Conservation (phyloP, 2,113 vertebrate genomes). For the Nibea albiflora region DNA sequence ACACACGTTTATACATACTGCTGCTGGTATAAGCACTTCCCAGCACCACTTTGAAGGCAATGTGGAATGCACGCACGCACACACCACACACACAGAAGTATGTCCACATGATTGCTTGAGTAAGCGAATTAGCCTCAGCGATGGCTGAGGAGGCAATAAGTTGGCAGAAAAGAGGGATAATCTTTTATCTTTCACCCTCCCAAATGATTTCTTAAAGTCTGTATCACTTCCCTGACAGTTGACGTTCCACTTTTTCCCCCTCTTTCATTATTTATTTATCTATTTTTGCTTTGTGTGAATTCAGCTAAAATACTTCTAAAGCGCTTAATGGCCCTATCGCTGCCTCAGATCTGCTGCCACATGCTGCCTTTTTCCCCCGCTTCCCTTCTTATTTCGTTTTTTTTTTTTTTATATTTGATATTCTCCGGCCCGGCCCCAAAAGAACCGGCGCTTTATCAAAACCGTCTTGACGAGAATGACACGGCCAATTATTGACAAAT, state of each 20-base stretch:
- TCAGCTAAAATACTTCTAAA: conserved; percentile 89
- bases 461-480: conserved; percentile 82
- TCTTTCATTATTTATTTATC: conserved; percentile 89
- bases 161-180: conserved; percentile 83
- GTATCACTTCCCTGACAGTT: conserved; percentile 85
- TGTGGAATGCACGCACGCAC: conserved; percentile 6
- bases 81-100: conserved; percentile 27
- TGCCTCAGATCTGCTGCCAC: conserved; percentile 83
- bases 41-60: conserved; percentile 63
- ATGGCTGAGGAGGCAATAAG: conserved; percentile 84
- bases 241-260: conserved; percentile 81
- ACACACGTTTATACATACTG: conserved; percentile 41
- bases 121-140: conserved; percentile 83
- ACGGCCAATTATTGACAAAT: conserved; percentile 89
- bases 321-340: conserved; percentile 84
- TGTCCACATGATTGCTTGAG: conserved; percentile 80
- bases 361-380: conserved; percentile 72
- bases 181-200: conserved; percentile 84
- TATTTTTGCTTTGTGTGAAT: conserved; percentile 88
- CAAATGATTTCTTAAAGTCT: conserved; percentile 85
- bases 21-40: conserved; percentile 71
- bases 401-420: conserved; percentile 53
- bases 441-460: conserved; percentile 81
- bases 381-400: conserved; percentile 27
- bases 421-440: conserved; percentile 72